phyloP scores from a whole-genome alignment of 23 tunicate genomes.

The Diplosoma virens region DNA sequence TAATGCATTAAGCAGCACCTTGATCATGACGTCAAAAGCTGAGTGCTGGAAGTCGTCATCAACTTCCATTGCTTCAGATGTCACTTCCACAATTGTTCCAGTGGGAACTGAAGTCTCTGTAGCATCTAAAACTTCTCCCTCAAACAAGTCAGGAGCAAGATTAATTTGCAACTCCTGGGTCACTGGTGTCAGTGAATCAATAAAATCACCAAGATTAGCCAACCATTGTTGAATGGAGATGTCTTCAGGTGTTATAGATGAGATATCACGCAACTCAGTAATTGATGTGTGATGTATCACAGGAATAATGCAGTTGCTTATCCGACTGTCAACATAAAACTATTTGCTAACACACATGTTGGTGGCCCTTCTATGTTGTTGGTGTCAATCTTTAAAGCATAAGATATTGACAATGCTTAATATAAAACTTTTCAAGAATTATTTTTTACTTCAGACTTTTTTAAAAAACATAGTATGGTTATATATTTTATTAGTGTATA shows the following conservation, averaged over 20 bases:
- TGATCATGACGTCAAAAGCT: not conserved
- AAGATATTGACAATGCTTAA: too few species aligned
- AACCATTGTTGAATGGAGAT: conserved; percentile 26
- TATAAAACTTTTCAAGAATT: too few species aligned
- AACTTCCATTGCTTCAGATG: not conserved
- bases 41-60: not conserved
- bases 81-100: not conserved
- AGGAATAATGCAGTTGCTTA: conserved; percentile 81
- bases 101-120: not conserved
- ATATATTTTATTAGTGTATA: too few species aligned
- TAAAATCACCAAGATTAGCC: conserved; percentile 19
- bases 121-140: not conserved
- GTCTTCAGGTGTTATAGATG: not conserved
- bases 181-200: conserved; percentile 37
- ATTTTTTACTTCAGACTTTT: too few species aligned
- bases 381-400: too few species aligned
- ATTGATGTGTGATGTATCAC: conserved; percentile 23
- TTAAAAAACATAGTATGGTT: too few species aligned
- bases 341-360: too few species aligned
- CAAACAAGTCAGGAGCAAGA: not conserved
- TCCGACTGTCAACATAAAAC: conserved; percentile 49
- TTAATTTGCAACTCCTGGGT: conserved; percentile 29
- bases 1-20: not conserved
- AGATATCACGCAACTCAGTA: conserved; percentile 10
- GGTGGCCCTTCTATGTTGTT: too few species aligned